A percentile compares a stretch with the other conserved stretches of the same genome.
Conservation (phyloP, 2,797 vertebrate genomes). For the Philypnodon macrostomus region DNA sequence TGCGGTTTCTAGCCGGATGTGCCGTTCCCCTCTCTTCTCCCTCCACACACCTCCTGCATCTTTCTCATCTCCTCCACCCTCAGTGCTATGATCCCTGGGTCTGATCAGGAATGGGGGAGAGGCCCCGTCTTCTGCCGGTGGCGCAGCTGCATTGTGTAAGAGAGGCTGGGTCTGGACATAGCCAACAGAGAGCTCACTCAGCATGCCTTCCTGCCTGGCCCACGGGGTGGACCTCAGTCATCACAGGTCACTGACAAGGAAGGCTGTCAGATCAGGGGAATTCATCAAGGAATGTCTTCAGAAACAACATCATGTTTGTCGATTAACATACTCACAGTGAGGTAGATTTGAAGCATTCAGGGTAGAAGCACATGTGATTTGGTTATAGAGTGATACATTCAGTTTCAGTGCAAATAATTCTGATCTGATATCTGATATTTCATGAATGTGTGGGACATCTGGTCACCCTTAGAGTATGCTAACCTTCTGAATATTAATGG, state of each 20-base stretch:
- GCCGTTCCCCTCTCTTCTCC: constrained; percentile 72
- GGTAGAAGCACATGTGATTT: no score
- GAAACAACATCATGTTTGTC: constrained; percentile 11
- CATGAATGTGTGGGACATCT: no score
- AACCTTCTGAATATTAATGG: no score
- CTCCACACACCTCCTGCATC: constrained; percentile 57
- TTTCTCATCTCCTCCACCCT: constrained; percentile 73
- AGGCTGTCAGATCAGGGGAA: constrained; percentile 32
- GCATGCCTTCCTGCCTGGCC: constrained; percentile 72
- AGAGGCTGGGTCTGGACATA: constrained; percentile 76
- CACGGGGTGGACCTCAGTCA: constrained; percentile 65
- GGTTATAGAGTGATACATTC: no score
- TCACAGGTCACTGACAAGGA: constrained; percentile 61
- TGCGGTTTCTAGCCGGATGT: constrained; percentile 99
- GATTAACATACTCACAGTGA: neutral
- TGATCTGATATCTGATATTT: no score
- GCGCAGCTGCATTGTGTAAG: constrained; percentile 75
- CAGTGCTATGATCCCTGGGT: constrained; percentile 73
- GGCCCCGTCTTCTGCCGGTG: constrained; percentile 47
- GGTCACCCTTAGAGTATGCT: no score
- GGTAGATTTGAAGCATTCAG: no score
- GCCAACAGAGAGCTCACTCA: constrained; percentile 69
- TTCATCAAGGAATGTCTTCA: constrained; percentile 25
- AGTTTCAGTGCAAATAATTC: no score
- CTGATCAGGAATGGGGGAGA: constrained; percentile 78